Evolutionary conservation across 2,113 vertebrate genomes (phyloP), one percentile per base, ranked within the genome.

Genomic region (Micromys minutus): DNA sequence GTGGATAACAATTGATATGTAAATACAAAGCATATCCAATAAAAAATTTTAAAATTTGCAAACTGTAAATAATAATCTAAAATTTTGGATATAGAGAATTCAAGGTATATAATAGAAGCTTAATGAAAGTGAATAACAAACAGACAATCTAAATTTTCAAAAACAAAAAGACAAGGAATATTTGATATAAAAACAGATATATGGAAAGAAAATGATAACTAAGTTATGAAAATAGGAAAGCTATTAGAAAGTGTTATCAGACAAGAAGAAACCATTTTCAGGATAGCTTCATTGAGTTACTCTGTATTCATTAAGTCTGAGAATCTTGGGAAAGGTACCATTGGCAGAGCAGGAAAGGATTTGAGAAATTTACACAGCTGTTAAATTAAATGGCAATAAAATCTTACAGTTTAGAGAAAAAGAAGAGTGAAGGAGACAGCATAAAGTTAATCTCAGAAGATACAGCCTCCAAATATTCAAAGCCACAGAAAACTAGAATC

Each of bases 151-250:
- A n/a, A n/a, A n/a, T n/a, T n/a, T n/a, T n/a, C n/a, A n/a, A n/a
- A n/a, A n/a, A n/a, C n/a, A n/a, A 34, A 77, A 52, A 77, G 17
- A 1, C 7, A 50, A 36, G 17, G 17, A 81, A 85, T 11, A 85
- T 34, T 67, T 42, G 10, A 47, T 17, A 24, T 61, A 31, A 61
- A 50, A 87, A 34, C 1, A 3, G 47, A 90, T 26, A 55, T 15
- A 22, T 24, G 80, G 59, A 90, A 63, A 94, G 63, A 94, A 7
- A 94, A 88, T 80, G 81, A 24, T 87, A 34, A 77, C 15, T 59
- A 87, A 52, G 67, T 57, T 80, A 88, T 69, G 4, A 81, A 93
- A 93, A 74, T 31, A 24, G 31, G 8, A 81, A 83, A 94, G 57
- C 52, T 72, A 39, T 76, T 17, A 52, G 63, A 91, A 63, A 22